These are phyloP conservation scores for Eupsilia transversa DNA, from an alignment of 2,888 invertebrate genomes.

Conservation along the genomic window DNA sequence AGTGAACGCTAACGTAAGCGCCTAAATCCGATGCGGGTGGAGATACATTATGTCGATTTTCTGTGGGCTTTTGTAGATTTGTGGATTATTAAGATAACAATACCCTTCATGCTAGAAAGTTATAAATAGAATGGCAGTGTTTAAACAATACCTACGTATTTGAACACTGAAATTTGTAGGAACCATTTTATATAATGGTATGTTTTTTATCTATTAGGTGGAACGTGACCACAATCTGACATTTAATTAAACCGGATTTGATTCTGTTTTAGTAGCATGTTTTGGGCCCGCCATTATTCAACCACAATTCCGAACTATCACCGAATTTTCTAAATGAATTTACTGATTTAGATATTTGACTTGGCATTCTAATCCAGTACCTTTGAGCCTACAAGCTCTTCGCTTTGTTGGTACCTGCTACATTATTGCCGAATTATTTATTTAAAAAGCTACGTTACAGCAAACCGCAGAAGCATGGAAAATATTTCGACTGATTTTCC, in stretches of 20 bases:
- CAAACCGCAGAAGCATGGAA: too few species aligned
- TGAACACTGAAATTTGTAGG: background rate
- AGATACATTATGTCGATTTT: constrained; percentile 56
- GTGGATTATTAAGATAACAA: constrained; percentile 50
- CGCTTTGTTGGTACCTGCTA: background rate
- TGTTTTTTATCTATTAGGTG: background rate
- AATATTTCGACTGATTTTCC: background rate
- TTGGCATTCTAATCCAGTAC: constrained; percentile 29
- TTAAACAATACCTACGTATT: background rate
- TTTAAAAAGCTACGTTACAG: background rate
- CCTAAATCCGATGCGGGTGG: constrained; percentile 58
- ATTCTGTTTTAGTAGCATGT: constrained; percentile 14
- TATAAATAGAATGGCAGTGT: constrained; percentile 2
- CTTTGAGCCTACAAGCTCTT: constrained; percentile 8
- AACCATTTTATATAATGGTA: background rate
- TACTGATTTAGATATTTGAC: constrained; percentile 38
- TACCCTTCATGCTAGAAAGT: constrained; percentile 5
- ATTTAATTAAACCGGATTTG: constrained; percentile 22
- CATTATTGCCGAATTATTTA: constrained; percentile 21
- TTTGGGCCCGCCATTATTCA: background rate
- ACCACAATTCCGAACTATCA: constrained; percentile 23
- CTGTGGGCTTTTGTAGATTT: constrained; percentile 46
- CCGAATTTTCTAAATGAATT: constrained; percentile 28
- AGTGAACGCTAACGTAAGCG: constrained; percentile 41
- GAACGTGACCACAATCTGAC: constrained; percentile 7